Base-by-base conservation (phyloP, 2,888 invertebrate species). In the Barypeithes pellucidus region DNA sequence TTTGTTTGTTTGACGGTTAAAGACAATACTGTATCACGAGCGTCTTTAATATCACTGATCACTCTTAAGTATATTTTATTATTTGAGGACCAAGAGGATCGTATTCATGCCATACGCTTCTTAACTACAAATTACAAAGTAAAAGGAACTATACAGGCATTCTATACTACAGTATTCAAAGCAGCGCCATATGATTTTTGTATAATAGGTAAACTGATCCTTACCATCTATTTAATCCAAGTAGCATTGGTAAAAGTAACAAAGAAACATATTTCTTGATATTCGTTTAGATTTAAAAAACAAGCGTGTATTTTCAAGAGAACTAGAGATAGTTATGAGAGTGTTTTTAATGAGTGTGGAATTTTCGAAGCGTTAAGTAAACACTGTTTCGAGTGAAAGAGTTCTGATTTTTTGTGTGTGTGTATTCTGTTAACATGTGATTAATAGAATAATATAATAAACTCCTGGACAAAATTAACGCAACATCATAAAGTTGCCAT, bases 171-270 rank as follows among this genome's bases (percentile, higher is more conserved):
- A 67, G 63, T 73, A 75, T 72, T 67, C 75, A 76, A 79, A 78
- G 78, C 78, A 76, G 77, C 76, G 71, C 69, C 76, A 76, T 74
- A 57, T 62, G 57, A 22, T 41, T 54, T 54, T 12, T 39, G 67
- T 63, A 59, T 66, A 76, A 79, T 80, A 77, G 54, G 77, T 81
- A 84, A 85, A 82, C 82, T 84, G 85, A 86, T 85, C 81, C 87
- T 87, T 87, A 87, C 87, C 87, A 85, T 87, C 87, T 87, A 83
- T 79, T 18, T 80, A 79, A 82, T 85, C 85, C 85, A 86, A 84
- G 85, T 85, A 85, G 86, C 86, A 86, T 84, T 83, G 82, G 81
- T 84, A 82, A 82, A 78, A 77, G 75, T 78, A 80, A 80, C 78
- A 82, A 81, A 82, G 77, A 81, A 79, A 71, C 29, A 69, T 41